These are phyloP conservation scores for Bombus consobrinus DNA, from an alignment of 1,140 invertebrate genomes.

Conservation along the genomic window DNA sequence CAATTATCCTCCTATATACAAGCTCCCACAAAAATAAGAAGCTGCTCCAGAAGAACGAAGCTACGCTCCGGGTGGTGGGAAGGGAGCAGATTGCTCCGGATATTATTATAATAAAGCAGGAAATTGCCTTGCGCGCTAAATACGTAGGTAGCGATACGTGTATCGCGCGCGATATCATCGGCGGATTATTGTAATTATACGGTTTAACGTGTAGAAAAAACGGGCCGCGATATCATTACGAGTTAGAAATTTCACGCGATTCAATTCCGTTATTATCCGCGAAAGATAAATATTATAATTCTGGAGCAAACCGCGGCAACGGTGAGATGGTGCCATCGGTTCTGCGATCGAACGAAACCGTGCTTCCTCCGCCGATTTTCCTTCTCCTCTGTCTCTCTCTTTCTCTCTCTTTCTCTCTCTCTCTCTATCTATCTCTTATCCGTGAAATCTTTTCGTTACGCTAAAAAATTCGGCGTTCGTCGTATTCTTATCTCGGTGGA, in stretches of 20 bases:
- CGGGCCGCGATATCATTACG: conserved; percentile 44
- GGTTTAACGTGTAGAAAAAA: conserved; percentile 50
- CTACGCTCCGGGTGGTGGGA: conserved; percentile 28
- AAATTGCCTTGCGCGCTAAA: conserved; percentile 69
- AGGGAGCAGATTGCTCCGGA: conserved; percentile 65
- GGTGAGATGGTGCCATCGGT: neutral
- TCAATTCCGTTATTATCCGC: conserved; percentile 48
- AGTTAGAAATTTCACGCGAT: conserved; percentile 59
- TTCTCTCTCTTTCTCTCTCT: neutral
- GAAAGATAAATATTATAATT: conserved; percentile 46
- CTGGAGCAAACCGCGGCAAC: neutral
- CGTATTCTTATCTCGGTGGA: neutral
- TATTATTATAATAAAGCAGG: conserved; percentile 72
- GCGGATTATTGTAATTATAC: conserved; percentile 69
- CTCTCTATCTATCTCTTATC: no score
- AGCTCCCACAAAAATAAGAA: no score
- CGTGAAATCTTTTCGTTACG: neutral
- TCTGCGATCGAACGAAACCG: neutral
- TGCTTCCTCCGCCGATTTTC: no score
- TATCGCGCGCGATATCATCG: conserved; percentile 66
- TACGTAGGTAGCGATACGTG: conserved; percentile 64
- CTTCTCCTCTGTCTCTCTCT: no score
- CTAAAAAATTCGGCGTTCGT: neutral
- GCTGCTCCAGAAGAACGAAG: conserved; percentile 20
- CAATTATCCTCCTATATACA: no score